phyloP scores from a whole-genome alignment of 2,797 vertebrate genomes.

The Oreortyx pictus region DNA sequence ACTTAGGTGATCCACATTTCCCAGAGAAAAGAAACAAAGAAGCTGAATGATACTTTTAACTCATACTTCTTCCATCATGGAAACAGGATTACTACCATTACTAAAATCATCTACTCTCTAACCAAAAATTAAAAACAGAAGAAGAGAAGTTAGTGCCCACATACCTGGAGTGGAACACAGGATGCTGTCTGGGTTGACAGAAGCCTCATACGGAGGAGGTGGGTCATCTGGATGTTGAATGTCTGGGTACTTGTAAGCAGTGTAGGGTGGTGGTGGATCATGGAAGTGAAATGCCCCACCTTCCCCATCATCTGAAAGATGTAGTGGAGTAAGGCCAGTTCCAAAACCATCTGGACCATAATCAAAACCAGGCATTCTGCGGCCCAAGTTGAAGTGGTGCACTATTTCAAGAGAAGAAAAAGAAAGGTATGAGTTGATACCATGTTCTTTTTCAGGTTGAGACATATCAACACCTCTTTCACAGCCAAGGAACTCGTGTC shows the following conservation, averaged over 20 bases:
- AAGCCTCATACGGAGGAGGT: constrained; percentile 96
- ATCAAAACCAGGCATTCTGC: constrained; percentile 95
- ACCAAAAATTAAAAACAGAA: background rate
- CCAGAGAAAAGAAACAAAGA: background rate
- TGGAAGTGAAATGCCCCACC: constrained; percentile 98
- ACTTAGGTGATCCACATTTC: background rate
- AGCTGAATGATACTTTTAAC: background rate
- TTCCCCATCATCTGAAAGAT: constrained; percentile 97
- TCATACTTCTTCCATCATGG: background rate
- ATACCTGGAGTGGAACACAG: constrained; percentile 92
- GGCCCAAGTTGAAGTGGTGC: constrained; percentile 97
- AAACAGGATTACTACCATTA: background rate
- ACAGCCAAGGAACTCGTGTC: background rate
- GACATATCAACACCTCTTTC: background rate
- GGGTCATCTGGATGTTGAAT: constrained; percentile 96
- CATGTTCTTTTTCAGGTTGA: background rate
- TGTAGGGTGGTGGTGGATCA: constrained; percentile 95
- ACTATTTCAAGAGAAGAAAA: constrained; percentile 77
- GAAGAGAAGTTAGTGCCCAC: background rate
- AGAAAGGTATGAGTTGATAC: background rate
- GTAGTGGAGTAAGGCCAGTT: constrained; percentile 95
- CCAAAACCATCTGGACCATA: constrained; percentile 94
- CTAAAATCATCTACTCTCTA: background rate
- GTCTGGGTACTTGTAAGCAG: constrained; percentile 96
- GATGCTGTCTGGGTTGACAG: constrained; percentile 91